Percentiles rank a stretch among this genome's conserved stretches.
Conservation (phyloP, 1,140 invertebrate species). For the Brachionus koreanus region DNA sequence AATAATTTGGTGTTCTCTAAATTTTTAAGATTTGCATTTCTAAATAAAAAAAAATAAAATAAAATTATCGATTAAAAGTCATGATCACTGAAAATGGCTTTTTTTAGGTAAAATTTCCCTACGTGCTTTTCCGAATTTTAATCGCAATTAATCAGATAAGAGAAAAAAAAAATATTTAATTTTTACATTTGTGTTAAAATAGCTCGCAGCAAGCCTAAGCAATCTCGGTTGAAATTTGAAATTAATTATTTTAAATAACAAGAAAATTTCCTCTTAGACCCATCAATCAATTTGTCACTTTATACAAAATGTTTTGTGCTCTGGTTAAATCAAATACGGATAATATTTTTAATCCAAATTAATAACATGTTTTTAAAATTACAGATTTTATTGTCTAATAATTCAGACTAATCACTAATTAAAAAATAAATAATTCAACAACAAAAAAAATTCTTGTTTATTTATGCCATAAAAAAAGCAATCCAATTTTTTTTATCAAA, state of each 20-base stretch:
- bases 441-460: not conserved
- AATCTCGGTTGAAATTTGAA: not conserved
- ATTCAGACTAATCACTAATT: not conserved
- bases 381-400: not conserved
- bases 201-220: not conserved
- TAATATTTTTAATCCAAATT: not conserved
- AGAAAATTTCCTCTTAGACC: not conserved
- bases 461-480: not conserved
- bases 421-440: not conserved
- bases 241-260: not conserved
- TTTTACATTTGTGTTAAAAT: not conserved
- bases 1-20: not conserved
- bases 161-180: not conserved
- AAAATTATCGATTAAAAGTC: not conserved
- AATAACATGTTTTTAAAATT: not conserved
- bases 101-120: not conserved
- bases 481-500: not conserved
- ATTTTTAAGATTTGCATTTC: conserved; percentile 7
- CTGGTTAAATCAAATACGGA: not conserved
- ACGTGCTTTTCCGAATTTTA: not conserved
- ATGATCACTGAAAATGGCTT: not conserved
- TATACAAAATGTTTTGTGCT: not conserved
- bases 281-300: not conserved
- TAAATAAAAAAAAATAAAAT: not conserved
- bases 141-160: not conserved